Evolutionary conservation across 2,888 invertebrate species (phyloP).

Genomic region (Tipula vernalis): DNA sequence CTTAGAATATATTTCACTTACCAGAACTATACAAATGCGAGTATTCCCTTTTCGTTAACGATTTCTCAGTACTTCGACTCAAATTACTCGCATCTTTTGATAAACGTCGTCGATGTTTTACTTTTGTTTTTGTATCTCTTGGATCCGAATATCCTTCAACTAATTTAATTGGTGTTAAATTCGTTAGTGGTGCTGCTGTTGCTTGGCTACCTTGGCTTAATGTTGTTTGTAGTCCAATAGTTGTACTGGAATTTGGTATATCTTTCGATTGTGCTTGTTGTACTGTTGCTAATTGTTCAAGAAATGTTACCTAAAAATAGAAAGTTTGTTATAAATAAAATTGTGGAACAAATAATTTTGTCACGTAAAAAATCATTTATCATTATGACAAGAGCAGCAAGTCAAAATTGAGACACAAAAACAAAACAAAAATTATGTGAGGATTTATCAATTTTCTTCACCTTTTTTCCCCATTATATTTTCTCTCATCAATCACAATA

Average conservation of each 20-base stretch:
- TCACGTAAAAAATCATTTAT: not conserved
- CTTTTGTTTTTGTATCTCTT: constrained; percentile 30
- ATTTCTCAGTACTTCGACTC: not conserved
- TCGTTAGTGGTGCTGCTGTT: constrained; percentile 19
- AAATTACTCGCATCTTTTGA: not conserved
- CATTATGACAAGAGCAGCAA: not conserved
- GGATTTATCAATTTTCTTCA: not conserved
- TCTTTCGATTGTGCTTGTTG: constrained; percentile 14
- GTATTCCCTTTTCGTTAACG: not conserved
- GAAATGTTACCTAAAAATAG: constrained; percentile 21
- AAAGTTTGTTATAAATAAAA: not conserved
- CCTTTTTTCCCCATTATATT: not conserved
- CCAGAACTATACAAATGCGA: constrained; percentile 28
- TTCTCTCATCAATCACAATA: not conserved
- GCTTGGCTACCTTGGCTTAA: constrained; percentile 6
- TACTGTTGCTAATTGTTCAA: constrained; percentile 20
- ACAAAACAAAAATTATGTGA: not conserved
- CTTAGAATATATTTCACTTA: constrained; percentile 23
- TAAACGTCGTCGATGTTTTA: constrained; percentile 22
- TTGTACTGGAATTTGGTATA: constrained; percentile 6
- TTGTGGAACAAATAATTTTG: not conserved
- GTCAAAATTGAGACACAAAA: not conserved
- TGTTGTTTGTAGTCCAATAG: constrained; percentile 8
- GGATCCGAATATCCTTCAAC: constrained; percentile 36
- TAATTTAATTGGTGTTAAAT: constrained; percentile 30